Percentiles rank a stretch among this genome's conserved stretches.
Conservation (phyloP, 2,797 vertebrate genomes). For the Garrulus glandarius region DNA sequence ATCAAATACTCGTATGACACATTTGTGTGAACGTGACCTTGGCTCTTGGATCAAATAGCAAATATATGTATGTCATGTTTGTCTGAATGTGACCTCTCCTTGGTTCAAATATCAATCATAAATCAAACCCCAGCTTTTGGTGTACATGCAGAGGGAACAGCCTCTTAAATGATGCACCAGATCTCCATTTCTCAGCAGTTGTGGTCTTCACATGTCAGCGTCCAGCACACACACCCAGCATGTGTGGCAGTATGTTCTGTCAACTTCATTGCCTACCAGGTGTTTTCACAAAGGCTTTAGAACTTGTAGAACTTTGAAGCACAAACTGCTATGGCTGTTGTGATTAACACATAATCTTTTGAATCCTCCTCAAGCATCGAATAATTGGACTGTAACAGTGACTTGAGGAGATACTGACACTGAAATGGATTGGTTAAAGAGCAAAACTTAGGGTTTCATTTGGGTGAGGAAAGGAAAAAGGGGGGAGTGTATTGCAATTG, state of each 20-base stretch:
- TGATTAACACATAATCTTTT: background rate
- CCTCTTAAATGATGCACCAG: background rate
- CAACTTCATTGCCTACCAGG: background rate
- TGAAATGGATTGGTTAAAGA: background rate
- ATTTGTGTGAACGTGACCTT: constrained; percentile 29
- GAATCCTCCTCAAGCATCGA: background rate
- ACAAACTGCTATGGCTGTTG: background rate
- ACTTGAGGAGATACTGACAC: background rate
- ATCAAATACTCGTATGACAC: background rate
- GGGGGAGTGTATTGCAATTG: background rate
- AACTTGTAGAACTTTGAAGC: background rate
- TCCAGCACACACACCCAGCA: background rate
- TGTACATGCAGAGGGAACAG: background rate
- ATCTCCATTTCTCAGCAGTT: background rate
- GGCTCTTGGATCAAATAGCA: constrained; percentile 21
- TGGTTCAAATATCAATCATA: constrained; percentile 27
- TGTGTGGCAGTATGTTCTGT: background rate
- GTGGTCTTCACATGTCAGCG: background rate
- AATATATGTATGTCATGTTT: background rate
- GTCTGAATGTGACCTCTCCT: constrained; percentile 9
- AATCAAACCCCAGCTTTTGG: constrained; percentile 28
- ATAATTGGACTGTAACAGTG: background rate
- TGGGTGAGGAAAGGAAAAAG: background rate
- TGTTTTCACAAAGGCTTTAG: background rate
- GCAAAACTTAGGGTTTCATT: background rate